These are phyloP conservation scores for Orthonevra nobilis DNA, from an alignment of 2,888 invertebrate species.

Conservation along the genomic window DNA sequence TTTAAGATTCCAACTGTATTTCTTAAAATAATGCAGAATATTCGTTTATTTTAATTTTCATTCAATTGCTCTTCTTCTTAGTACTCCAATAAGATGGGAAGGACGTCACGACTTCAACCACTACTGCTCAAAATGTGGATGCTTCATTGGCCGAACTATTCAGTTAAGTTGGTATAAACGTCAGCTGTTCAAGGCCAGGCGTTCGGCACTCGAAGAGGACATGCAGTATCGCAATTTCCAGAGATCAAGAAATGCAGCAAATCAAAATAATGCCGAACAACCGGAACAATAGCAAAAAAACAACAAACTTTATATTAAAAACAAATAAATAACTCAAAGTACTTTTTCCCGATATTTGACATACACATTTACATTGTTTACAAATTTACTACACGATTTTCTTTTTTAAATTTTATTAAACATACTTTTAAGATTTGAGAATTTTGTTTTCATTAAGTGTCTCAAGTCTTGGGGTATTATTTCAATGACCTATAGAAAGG, in stretches of 20 bases:
- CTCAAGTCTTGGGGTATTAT: too few species aligned
- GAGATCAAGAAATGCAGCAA: conserved; percentile 43
- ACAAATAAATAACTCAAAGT: too few species aligned
- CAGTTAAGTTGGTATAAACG: conserved; percentile 78
- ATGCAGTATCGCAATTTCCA: conserved; percentile 71
- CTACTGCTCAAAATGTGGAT: conserved; percentile 77
- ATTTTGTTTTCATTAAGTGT: too few species aligned
- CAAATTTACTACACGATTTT: too few species aligned
- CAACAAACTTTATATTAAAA: conserved; percentile 1
- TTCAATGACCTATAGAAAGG: too few species aligned
- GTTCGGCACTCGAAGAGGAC: conserved; percentile 74
- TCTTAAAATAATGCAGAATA: too few species aligned
- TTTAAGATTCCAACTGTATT: too few species aligned
- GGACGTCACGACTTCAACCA: conserved; percentile 77
- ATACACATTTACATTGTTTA: too few species aligned
- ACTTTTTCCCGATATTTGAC: too few species aligned
- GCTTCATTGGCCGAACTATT: conserved; percentile 76
- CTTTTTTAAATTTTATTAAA: too few species aligned
- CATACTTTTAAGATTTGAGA: too few species aligned
- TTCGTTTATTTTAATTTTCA: neutral
- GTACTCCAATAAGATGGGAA: conserved; percentile 75
- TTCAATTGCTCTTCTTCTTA: conserved; percentile 29
- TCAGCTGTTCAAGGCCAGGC: conserved; percentile 73
- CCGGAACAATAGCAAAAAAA: neutral
- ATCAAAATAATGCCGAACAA: conserved; percentile 5